Percentiles rank a stretch among this genome's conserved stretches.
phyloP scores from a whole-genome alignment of 1,140 invertebrate species.

The Palaemon carinicauda region DNA sequence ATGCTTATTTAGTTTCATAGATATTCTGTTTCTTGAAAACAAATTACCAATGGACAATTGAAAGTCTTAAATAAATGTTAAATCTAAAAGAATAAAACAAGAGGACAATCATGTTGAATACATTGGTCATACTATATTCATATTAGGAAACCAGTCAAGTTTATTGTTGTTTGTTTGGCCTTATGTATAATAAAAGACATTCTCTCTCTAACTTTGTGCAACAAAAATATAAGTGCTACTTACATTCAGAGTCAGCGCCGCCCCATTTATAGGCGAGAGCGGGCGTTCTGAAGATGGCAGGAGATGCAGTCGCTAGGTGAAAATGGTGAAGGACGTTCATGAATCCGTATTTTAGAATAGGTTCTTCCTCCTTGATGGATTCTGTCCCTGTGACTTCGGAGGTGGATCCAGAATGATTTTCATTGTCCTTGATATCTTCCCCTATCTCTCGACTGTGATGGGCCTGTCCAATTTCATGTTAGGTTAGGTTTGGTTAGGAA shows the following conservation, averaged over 20 bases:
- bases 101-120: too few species aligned
- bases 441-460: conserved; percentile 34
- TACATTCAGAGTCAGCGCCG: not conserved
- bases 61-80: too few species aligned
- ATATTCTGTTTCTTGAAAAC: too few species aligned
- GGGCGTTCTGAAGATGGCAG: conserved; percentile 23
- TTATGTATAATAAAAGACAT: too few species aligned
- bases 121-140: too few species aligned
- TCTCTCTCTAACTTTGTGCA: too few species aligned
- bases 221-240: not conserved
- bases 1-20: too few species aligned
- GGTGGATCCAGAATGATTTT: not conserved
- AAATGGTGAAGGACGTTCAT: conserved; percentile 42
- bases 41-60: too few species aligned
- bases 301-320: conserved; percentile 31
- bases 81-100: too few species aligned
- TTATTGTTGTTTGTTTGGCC: too few species aligned
- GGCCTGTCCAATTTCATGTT: conserved; percentile 7
- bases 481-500: not conserved
- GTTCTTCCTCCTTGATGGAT: not conserved
- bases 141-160: too few species aligned
- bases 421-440: not conserved
- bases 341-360: conserved; percentile 4
- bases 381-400: not conserved
- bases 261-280: conserved; percentile 46